A percentile compares a stretch with the other conserved stretches of the same genome.
Evolutionary conservation across 2,797 vertebrate species (phyloP).

Genomic region (Echeneis naucrates): DNA sequence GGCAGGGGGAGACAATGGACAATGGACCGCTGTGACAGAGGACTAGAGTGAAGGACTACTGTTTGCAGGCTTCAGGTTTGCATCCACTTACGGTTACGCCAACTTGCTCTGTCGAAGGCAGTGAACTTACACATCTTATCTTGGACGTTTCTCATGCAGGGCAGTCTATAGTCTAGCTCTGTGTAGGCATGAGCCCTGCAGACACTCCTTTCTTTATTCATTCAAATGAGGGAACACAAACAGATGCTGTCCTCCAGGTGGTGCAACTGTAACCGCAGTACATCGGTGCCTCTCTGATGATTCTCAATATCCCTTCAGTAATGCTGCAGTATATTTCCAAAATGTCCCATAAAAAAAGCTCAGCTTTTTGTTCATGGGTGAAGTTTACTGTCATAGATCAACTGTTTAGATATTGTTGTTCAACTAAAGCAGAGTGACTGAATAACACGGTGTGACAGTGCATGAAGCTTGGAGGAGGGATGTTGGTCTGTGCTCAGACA

Average conservation of each 20-base stretch:
- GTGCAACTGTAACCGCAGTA: neutral
- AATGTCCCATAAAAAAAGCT: neutral
- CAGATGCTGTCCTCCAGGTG: neutral
- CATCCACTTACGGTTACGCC: neutral
- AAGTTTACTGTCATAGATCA: neutral
- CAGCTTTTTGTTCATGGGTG: neutral
- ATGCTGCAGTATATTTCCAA: neutral
- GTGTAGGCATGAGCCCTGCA: neutral
- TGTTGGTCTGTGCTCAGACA: neutral
- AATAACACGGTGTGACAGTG: neutral
- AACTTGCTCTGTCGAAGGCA: no score
- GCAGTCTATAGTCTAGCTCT: neutral
- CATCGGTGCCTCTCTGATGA: neutral
- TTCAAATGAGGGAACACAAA: constrained; percentile 1
- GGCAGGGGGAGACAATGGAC: no score
- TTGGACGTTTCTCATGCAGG: neutral
- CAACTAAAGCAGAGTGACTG: neutral
- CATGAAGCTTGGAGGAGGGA: neutral
- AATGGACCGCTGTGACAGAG: no score
- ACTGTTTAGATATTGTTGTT: neutral
- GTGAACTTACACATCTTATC: neutral
- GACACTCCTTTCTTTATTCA: neutral
- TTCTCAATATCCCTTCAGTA: neutral
- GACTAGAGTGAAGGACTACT: no score
- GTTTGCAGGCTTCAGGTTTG: no score